These are phyloP conservation scores for Muschampia plurimacula DNA, from an alignment of 2,888 invertebrate species.

Conservation along the genomic window DNA sequence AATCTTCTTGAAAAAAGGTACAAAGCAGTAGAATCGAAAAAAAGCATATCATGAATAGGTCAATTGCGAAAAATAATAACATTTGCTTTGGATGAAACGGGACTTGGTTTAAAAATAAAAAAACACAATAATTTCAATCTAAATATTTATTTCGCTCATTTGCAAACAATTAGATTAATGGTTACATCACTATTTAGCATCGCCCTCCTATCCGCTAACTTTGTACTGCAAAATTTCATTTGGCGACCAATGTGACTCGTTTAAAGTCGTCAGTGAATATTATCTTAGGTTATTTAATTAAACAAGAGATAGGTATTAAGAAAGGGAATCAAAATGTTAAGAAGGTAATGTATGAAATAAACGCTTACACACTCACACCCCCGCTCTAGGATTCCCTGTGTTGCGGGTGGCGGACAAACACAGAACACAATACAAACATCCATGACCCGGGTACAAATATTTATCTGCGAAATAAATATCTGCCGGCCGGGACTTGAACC, in stretches of 20 bases:
- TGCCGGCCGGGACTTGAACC: too few species aligned
- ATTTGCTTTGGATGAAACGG: too few species aligned
- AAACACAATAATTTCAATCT: slow-evolving; percentile 60
- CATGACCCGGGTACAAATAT: too few species aligned
- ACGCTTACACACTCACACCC: not conserved
- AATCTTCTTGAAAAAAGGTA: too few species aligned
- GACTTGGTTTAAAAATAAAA: slow-evolving; percentile 46
- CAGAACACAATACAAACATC: too few species aligned
- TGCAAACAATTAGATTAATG: slow-evolving; percentile 62
- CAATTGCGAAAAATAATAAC: too few species aligned
- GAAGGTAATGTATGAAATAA: not conserved
- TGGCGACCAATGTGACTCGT: slow-evolving; percentile 52
- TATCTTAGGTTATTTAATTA: not conserved
- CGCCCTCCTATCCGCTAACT: slow-evolving; percentile 62
- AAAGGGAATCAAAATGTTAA: not conserved
- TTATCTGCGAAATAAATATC: too few species aligned
- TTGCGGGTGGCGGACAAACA: too few species aligned
- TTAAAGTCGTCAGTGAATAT: slow-evolving; percentile 34
- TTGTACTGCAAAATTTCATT: slow-evolving; percentile 79
- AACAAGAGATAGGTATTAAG: not conserved
- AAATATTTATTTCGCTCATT: slow-evolving; percentile 77
- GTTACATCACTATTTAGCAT: slow-evolving; percentile 48
- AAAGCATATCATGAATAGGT: too few species aligned
- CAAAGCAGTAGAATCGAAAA: too few species aligned
- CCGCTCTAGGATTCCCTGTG: too few species aligned